phyloP scores from a whole-genome alignment of 1,140 invertebrate genomes.

The Drosophila parvula region DNA sequence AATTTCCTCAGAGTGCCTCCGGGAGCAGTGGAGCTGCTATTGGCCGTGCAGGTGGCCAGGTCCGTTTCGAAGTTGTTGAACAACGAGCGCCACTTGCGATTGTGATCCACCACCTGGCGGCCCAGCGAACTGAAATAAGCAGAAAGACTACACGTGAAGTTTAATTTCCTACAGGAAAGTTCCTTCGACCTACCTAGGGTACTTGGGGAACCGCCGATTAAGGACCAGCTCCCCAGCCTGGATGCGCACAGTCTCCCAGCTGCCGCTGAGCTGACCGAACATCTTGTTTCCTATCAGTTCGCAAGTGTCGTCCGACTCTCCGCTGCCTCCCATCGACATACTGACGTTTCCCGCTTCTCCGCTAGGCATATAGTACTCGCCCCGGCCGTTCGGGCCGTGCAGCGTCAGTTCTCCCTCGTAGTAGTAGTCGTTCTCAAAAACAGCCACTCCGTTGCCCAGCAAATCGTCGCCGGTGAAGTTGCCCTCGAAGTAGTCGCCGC shows the following conservation, averaged over 20 bases:
- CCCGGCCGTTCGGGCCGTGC: slow-evolving; percentile 88
- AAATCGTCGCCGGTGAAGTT: slow-evolving; percentile 91
- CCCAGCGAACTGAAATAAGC: slow-evolving; percentile 52
- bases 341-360: slow-evolving; percentile 39
- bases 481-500: slow-evolving; percentile 96
- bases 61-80: slow-evolving; percentile 80
- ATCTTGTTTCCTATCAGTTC: slow-evolving; percentile 77
- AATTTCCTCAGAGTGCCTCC: slow-evolving; percentile 54
- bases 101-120: slow-evolving; percentile 67
- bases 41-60: slow-evolving; percentile 57
- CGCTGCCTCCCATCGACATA: slow-evolving; percentile 17
- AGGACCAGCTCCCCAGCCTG: slow-evolving; percentile 89
- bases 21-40: background rate
- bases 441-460: slow-evolving; percentile 92
- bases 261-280: slow-evolving; percentile 88
- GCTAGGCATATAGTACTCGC: slow-evolving; percentile 90
- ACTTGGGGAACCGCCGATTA: slow-evolving; percentile 86
- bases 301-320: slow-evolving; percentile 59
- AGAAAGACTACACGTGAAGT: background rate
- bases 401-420: slow-evolving; percentile 93
- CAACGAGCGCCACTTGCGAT: slow-evolving; percentile 69
- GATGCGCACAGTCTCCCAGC: slow-evolving; percentile 93
- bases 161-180: no score
- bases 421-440: slow-evolving; percentile 94
- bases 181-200: slow-evolving; percentile 85